Conservation (phyloP, 2,888 invertebrate species). For the Phyllotreta striolata region DNA sequence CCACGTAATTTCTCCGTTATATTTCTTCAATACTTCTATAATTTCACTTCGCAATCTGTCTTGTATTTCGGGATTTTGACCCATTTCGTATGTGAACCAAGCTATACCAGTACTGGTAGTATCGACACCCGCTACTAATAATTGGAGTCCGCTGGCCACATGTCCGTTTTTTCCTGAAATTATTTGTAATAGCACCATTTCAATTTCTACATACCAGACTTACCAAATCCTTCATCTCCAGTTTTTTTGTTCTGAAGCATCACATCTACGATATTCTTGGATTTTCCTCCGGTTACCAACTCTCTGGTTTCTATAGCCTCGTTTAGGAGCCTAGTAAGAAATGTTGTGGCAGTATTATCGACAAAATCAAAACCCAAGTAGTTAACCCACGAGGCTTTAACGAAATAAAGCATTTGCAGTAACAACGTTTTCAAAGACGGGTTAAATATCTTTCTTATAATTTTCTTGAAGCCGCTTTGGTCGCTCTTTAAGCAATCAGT, state of each 20-base stretch:
- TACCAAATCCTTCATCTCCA: conserved; percentile 11
- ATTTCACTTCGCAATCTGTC: conserved; percentile 64
- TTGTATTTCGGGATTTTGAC: conserved; percentile 64
- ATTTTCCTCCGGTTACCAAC: conserved; percentile 55
- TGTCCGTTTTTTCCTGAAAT: conserved; percentile 21
- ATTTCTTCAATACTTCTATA: conserved; percentile 54
- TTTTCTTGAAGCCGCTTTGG: conserved; percentile 56
- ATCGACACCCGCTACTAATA: conserved; percentile 70
- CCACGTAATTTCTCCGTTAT: conserved; percentile 62
- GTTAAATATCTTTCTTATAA: conserved; percentile 54
- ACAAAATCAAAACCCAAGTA: conserved; percentile 49
- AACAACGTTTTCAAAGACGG: conserved; percentile 50
- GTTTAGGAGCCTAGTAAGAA: conserved; percentile 50
- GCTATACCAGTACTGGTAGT: conserved; percentile 68
- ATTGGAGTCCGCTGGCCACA: conserved; percentile 52
- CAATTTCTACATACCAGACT: background rate
- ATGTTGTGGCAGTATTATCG: conserved; percentile 44
- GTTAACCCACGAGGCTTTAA: conserved; percentile 46
- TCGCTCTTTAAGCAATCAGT: conserved; percentile 56
- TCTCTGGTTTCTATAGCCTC: conserved; percentile 47
- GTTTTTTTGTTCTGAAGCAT: conserved; percentile 30
- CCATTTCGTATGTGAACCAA: conserved; percentile 66
- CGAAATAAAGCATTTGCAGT: conserved; percentile 47
- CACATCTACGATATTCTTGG: conserved; percentile 66
- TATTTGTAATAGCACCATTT: background rate